Evolutionary conservation across 37 sponge, comb jelly and placozoan genomes (phyloP).

Genomic region (Hexactinellida sp.): DNA sequence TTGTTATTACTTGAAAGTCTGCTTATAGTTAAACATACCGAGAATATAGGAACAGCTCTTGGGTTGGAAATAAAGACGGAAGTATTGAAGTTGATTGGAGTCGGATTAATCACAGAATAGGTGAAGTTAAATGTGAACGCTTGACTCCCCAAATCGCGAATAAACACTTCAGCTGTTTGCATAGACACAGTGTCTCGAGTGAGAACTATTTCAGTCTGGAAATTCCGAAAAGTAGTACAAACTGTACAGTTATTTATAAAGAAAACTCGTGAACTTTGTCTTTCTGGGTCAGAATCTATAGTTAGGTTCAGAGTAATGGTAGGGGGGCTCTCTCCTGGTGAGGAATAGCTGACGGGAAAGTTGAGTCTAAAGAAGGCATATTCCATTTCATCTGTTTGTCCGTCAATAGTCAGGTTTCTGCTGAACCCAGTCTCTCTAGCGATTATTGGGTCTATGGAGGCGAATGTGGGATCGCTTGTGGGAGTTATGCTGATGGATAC

Average conservation of each 20-base stretch:
- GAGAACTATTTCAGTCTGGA: neutral
- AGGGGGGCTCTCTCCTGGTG: neutral
- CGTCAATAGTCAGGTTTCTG: neutral
- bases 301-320: neutral
- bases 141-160: neutral
- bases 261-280: neutral
- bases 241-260: neutral
- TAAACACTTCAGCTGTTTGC: neutral
- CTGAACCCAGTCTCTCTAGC: neutral
- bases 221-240: neutral
- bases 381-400: neutral
- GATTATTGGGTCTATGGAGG: neutral
- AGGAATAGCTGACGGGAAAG: neutral
- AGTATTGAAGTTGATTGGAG: neutral
- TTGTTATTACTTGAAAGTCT: no score
- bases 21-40: neutral
- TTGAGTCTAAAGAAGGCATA: neutral
- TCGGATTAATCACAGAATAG: neutral
- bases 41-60: neutral
- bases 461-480: neutral
- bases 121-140: neutral
- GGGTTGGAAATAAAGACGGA: neutral
- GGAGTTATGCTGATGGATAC: slow-evolving; percentile 10
- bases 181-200: neutral
- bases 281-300: neutral